Evolutionary conservation across 2,797 vertebrate species (phyloP).

Genomic region (Chelmon rostratus): DNA sequence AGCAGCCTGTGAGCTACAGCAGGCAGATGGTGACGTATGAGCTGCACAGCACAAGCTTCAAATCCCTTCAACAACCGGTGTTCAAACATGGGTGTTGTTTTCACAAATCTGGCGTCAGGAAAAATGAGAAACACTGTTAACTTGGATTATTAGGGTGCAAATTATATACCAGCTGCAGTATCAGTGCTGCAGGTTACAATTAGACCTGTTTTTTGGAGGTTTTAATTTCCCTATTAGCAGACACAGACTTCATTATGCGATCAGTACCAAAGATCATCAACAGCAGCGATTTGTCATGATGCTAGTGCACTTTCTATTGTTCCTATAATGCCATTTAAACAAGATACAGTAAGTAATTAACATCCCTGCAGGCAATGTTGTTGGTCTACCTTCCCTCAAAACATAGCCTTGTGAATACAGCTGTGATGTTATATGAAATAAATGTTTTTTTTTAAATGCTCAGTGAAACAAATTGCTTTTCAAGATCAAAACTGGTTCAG

Average conservation of each 20-base stretch:
- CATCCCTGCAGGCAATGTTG: constrained; percentile 14
- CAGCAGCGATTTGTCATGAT: constrained; percentile 14
- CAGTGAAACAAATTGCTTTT: constrained; percentile 17
- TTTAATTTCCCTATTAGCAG: constrained; percentile 35
- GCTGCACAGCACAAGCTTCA: not conserved
- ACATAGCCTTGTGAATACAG: constrained; percentile 17
- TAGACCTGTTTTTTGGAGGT: not conserved
- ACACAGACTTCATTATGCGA: constrained; percentile 40
- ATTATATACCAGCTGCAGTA: constrained; percentile 21
- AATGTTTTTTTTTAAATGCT: constrained; percentile 13
- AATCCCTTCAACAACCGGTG: constrained; percentile 3
- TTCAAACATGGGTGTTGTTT: constrained; percentile 35
- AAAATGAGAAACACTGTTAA: constrained; percentile 18
- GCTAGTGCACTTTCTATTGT: constrained; percentile 19
- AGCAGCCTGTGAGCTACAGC: constrained; percentile 27
- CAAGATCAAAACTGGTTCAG: constrained; percentile 7
- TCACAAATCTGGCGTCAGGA: constrained; percentile 1
- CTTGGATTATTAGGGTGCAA: constrained; percentile 34
- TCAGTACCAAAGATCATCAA: constrained; percentile 26
- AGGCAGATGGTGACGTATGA: constrained; percentile 48
- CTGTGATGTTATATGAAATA: not conserved
- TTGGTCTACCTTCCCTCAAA: constrained; percentile 9
- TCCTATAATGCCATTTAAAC: constrained; percentile 15
- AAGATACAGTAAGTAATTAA: constrained; percentile 20
- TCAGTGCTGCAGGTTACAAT: constrained; percentile 22